Conservation (phyloP, 2,797 vertebrate species). For the Sebastolobus altivelis region DNA sequence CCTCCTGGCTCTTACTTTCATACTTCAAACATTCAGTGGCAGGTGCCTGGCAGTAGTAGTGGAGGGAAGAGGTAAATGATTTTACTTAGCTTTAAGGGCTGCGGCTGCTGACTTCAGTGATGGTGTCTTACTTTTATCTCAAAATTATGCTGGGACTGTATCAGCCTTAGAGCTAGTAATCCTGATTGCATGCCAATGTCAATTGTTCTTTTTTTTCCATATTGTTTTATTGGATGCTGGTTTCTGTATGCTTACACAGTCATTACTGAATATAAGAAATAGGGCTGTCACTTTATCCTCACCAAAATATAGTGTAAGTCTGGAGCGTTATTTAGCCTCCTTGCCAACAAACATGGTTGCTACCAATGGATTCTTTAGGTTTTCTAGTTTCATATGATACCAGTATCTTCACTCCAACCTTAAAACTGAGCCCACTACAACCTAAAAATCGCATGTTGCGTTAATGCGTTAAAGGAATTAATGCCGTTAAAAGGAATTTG, state of each 20-base stretch:
- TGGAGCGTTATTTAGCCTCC: no score
- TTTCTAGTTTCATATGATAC: no score
- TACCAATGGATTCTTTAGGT: no score
- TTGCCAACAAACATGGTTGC: no score
- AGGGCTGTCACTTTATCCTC: no score
- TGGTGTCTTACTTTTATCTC: slow-evolving; percentile 69
- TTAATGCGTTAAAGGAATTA: no score
- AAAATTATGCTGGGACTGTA: slow-evolving; percentile 50
- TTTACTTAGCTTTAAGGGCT: slow-evolving; percentile 70
- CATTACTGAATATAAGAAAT: background rate
- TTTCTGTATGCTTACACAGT: background rate
- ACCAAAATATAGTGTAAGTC: no score
- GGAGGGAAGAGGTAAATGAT: slow-evolving; percentile 67
- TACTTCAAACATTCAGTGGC: slow-evolving; percentile 69
- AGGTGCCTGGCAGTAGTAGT: slow-evolving; percentile 46
- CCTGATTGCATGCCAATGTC: slow-evolving; percentile 10
- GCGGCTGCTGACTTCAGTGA: slow-evolving; percentile 67
- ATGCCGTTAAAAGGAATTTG: no score
- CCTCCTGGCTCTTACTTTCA: slow-evolving; percentile 56
- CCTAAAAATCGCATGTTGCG: no score
- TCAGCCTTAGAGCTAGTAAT: slow-evolving; percentile 42
- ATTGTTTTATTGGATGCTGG: slow-evolving; percentile 18
- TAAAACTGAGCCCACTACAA: no score
- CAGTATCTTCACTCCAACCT: no score
- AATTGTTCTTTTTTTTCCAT: slow-evolving; percentile 27